A percentile compares a stretch with the other conserved stretches of the same genome.
Evolutionary conservation across 2,888 invertebrate species (phyloP).

Genomic region (Azorinus chamasolen): DNA sequence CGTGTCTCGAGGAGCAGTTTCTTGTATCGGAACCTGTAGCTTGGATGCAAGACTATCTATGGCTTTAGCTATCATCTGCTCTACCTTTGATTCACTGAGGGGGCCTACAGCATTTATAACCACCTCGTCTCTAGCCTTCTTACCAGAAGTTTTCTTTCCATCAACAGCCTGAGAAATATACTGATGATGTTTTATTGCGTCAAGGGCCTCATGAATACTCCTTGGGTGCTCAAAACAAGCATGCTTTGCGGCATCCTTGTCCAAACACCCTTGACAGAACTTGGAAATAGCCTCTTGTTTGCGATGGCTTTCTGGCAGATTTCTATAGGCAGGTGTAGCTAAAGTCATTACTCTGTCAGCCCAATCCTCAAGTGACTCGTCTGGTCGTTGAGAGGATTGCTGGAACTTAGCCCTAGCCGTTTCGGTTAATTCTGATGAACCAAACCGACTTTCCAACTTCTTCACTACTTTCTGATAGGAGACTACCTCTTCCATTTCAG

Average conservation of each 20-base stretch:
- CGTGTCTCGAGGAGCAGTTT: no score
- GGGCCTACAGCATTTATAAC: constrained; percentile 10
- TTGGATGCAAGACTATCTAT: no score
- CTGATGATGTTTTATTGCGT: constrained; percentile 32
- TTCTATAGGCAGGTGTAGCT: constrained; percentile 42
- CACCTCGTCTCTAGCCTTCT: not conserved
- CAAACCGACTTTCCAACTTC: constrained; percentile 24
- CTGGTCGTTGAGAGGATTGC: constrained; percentile 10
- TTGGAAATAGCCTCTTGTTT: constrained; percentile 32
- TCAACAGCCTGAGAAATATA: constrained; percentile 35
- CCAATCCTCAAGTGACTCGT: constrained; percentile 37
- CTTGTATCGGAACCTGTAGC: no score
- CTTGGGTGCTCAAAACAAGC: constrained; percentile 31
- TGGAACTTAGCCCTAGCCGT: constrained; percentile 19
- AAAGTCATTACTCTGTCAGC: constrained; percentile 38
- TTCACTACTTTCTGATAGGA: constrained; percentile 11
- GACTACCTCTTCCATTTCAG: not conserved
- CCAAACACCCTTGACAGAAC: constrained; percentile 44
- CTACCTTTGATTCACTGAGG: no score
- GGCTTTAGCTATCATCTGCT: no score
- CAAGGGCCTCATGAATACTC: constrained; percentile 26
- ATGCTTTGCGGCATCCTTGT: constrained; percentile 37
- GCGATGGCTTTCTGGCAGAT: constrained; percentile 30
- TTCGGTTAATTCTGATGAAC: constrained; percentile 14
- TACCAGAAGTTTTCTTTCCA: constrained; percentile 12